Evolutionary conservation across 2,113 vertebrate genomes (phyloP), one percentile per base, ranked within the genome.

Genomic region (Notarius quadriscutis): DNA sequence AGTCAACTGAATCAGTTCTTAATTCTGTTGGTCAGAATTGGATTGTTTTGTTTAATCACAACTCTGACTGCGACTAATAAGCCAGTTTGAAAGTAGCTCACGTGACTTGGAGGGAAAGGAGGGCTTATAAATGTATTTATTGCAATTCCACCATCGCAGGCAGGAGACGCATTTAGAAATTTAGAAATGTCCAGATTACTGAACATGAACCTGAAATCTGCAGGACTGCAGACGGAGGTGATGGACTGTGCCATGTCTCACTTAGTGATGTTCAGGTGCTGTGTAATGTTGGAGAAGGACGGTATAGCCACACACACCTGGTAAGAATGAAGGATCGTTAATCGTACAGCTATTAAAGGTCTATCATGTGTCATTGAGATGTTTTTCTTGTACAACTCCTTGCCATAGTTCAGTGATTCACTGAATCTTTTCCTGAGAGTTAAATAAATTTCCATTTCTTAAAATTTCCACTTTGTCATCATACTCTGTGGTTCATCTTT

Each of bases 231-330:
- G 89, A 86, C 79, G 91, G 93, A 51, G 86, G 84, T 27, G 84
- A 79, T 9, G 84, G 86, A 41, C 88, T 93, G 85, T 85, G 89
- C 58, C 91, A 89, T 2, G 88, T 90, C 22, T 89, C 87, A 48
- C 86, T 93, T 57, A 91, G 91, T n/a, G 94, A 96, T 91, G 94
- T 96, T 87, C 93, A 93, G 86, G 89, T 95, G 34, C 80, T 95
- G 51, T 84, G 89, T 72, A 85, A 91, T 74, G 89, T 95, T 0
- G 94, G 92, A 22, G 87, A 89, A 57, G 94, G 94, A 81, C 93
- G 93, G 74, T 94, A 93, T 53, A 93, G 94, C 85, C 93, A 93
- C 82, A 88, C 94, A 75, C 94, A 95, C 74, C 90, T 96, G 92
- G 95, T 96, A 48, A 81, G 58, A 60, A 41, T 22, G 9, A 12